These are phyloP conservation scores for Lydus trimaculatus DNA, from an alignment of 2,888 invertebrate species.

Conservation along the genomic window DNA sequence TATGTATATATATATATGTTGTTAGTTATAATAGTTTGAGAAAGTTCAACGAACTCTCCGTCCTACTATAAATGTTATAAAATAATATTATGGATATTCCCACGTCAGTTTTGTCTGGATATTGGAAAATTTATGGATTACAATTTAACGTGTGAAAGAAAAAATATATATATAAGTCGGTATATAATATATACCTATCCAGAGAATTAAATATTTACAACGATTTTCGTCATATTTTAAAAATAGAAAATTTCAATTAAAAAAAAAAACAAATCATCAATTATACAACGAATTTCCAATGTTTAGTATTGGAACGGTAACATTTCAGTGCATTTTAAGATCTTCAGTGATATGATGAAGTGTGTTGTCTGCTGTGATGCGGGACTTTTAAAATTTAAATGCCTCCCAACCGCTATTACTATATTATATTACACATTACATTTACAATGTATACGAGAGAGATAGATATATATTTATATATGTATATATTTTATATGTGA, in stretches of 20 bases:
- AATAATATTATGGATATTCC: constrained; percentile 7
- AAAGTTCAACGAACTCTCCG: constrained; percentile 1
- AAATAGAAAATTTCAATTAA: neutral
- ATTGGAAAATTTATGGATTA: neutral
- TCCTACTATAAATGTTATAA: constrained; percentile 7
- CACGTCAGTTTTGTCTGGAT: constrained; percentile 2
- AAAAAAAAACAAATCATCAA: neutral
- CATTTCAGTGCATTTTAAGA: neutral
- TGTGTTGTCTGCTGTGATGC: neutral
- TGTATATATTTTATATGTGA: constrained; percentile 1
- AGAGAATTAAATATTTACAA: constrained; percentile 2
- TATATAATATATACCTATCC: too few relatives aligned
- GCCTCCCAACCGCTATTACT: neutral
- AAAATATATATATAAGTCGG: neutral
- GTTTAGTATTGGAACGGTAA: neutral
- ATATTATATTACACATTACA: neutral
- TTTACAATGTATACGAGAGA: neutral
- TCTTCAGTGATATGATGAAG: neutral
- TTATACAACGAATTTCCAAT: too few relatives aligned
- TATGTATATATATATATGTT: neutral
- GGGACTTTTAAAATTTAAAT: constrained; percentile 7
- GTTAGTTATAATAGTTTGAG: neutral
- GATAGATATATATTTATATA: neutral
- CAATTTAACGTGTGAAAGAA: neutral
- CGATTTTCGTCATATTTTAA: too few relatives aligned